These are phyloP conservation scores for Sylvia borin DNA, from an alignment of 2,797 vertebrate genomes.

Conservation along the genomic window DNA sequence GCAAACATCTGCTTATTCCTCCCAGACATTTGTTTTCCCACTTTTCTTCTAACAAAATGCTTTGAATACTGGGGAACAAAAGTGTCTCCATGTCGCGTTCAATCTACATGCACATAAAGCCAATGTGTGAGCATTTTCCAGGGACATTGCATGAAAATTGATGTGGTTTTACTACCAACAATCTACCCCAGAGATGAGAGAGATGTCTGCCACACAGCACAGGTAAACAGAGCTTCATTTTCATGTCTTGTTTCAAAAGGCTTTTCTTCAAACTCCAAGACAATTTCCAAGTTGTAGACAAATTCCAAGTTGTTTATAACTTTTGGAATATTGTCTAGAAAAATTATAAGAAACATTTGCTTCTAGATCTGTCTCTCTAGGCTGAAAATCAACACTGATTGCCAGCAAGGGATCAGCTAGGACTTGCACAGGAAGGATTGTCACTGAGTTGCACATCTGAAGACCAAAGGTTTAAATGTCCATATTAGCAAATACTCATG, in stretches of 20 bases:
- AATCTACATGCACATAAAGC: background rate
- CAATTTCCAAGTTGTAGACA: no score
- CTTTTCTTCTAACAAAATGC: constrained; percentile 40
- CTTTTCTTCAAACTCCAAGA: background rate
- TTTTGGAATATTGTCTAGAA: background rate
- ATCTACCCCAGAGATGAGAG: background rate
- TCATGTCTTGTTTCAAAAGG: background rate
- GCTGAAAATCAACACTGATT: background rate
- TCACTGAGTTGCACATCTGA: background rate
- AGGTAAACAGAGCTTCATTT: constrained; percentile 26
- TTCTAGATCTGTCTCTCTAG: background rate
- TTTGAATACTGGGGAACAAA: constrained; percentile 15
- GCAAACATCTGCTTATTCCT: constrained; percentile 57
- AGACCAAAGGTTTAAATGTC: background rate
- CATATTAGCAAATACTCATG: background rate
- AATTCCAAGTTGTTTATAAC: background rate
- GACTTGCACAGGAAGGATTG: fast-evolving
- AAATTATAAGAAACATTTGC: background rate
- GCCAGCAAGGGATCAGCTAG: background rate
- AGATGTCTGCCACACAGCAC: background rate
- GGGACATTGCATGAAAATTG: background rate
- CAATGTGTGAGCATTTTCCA: constrained; percentile 6
- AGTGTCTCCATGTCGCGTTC: background rate
- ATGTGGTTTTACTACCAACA: constrained; percentile 17
- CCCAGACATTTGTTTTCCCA: constrained; percentile 42